A percentile compares a stretch with the other conserved stretches of the same genome.
phyloP scores from a whole-genome alignment of 1,140 invertebrate species.

The Drosophila bocqueti region DNA sequence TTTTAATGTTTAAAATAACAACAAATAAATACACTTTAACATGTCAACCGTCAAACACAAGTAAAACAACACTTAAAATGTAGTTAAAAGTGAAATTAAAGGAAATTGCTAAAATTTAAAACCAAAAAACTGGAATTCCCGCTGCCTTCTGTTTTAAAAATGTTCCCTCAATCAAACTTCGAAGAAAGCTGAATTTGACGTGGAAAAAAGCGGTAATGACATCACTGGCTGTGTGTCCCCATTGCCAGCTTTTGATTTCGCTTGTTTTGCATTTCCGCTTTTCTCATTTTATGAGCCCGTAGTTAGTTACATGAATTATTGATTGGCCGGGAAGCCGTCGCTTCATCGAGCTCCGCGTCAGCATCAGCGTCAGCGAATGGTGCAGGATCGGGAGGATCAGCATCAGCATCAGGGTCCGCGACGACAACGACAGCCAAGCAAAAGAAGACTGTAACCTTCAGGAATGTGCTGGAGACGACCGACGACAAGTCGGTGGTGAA shows the following conservation, averaged over 20 bases:
- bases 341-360: slow-evolving; percentile 7
- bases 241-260: slow-evolving; percentile 24
- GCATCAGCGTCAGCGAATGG: slow-evolving; percentile 8
- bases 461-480: slow-evolving; percentile 83
- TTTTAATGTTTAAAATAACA: too few species aligned
- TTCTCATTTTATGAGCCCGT: slow-evolving; percentile 62
- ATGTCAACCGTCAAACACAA: too few species aligned
- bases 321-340: slow-evolving; percentile 53
- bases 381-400: background rate
- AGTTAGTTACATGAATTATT: slow-evolving; percentile 77
- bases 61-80: too few species aligned
- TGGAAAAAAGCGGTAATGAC: too few species aligned
- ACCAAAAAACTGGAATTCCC: too few species aligned
- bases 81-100: too few species aligned
- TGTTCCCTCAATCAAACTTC: too few species aligned
- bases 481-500: slow-evolving; percentile 83
- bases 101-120: too few species aligned
- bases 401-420: slow-evolving; percentile 2
- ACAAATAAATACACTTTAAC: too few species aligned
- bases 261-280: slow-evolving; percentile 37
- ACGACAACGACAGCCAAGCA: slow-evolving; percentile 6
- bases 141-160: too few species aligned
- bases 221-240: slow-evolving; percentile 15
- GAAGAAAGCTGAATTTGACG: too few species aligned
- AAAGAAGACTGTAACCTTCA: slow-evolving; percentile 83